Percentiles rank a stretch among this genome's conserved stretches.
These are phyloP conservation scores for Cephalopholis sonnerati DNA, from an alignment of 2,113 vertebrate species.

Conservation along the genomic window DNA sequence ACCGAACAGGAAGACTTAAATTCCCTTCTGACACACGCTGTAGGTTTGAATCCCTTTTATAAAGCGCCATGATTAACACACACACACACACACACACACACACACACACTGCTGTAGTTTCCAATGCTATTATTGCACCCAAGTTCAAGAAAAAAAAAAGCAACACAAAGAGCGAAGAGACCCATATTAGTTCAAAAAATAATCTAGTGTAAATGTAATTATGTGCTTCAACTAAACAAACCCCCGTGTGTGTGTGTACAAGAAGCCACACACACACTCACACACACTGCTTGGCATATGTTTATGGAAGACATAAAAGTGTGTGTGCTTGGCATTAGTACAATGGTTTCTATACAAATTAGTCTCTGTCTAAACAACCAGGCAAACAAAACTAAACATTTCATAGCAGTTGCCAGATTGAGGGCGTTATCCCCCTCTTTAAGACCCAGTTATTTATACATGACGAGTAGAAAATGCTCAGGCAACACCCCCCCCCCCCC, in stretches of 20 bases:
- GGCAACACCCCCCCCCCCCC: background rate
- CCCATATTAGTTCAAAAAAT: slow-evolving; percentile 36
- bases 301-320: slow-evolving; percentile 55
- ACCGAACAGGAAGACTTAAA: slow-evolving; percentile 5
- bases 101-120: slow-evolving; percentile 31
- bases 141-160: slow-evolving; percentile 37
- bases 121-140: slow-evolving; percentile 75
- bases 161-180: slow-evolving; percentile 26
- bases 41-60: slow-evolving; percentile 65
- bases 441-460: slow-evolving; percentile 43
- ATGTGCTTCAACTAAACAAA: slow-evolving; percentile 40
- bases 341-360: slow-evolving; percentile 28
- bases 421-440: slow-evolving; percentile 7
- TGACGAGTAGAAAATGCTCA: slow-evolving; percentile 23
- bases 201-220: slow-evolving; percentile 32
- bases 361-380: slow-evolving; percentile 20
- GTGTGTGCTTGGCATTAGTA: slow-evolving; percentile 49
- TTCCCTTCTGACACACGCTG: slow-evolving; percentile 24
- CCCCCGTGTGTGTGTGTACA: slow-evolving; percentile 12
- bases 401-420: slow-evolving; percentile 32
- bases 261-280: background rate
- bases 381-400: background rate
- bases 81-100: slow-evolving; percentile 14
- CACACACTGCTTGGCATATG: slow-evolving; percentile 21
- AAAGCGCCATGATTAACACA: slow-evolving; percentile 1